A percentile compares a stretch with the other conserved stretches of the same genome.
phyloP scores from a whole-genome alignment of 2,113 vertebrate genomes.

The Arvicanthis niloticus region DNA sequence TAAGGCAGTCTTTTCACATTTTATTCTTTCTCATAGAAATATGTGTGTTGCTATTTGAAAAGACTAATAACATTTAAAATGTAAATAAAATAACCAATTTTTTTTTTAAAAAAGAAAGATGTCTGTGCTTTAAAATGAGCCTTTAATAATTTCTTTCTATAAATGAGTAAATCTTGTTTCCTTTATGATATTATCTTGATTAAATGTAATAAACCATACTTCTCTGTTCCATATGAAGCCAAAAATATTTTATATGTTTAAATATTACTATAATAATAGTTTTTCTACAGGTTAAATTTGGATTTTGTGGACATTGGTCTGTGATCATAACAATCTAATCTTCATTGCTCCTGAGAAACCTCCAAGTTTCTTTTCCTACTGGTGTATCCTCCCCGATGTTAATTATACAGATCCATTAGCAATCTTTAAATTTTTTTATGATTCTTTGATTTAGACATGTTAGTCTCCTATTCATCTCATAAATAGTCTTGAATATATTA shows the following conservation, averaged over 20 bases:
- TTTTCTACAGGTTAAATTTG: conserved; percentile 13
- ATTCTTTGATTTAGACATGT: conserved; percentile 66
- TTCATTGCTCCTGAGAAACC: conserved; percentile 57
- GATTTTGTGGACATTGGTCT: background rate
- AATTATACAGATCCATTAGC: conserved; percentile 60
- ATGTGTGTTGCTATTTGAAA: background rate
- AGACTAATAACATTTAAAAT: background rate
- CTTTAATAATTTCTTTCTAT: conserved; percentile 49
- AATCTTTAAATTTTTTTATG: conserved; percentile 59
- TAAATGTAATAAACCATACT: background rate
- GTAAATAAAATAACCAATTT: no score
- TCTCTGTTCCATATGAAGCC: background rate
- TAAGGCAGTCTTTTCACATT: background rate
- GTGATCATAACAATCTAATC: conserved; percentile 53
- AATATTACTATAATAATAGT: conserved; percentile 35
- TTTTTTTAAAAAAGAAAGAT: background rate
- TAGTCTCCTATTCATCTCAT: conserved; percentile 55
- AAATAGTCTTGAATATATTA: conserved; percentile 67
- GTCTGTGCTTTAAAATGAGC: background rate
- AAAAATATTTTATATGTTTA: conserved; percentile 40
- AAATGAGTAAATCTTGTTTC: background rate
- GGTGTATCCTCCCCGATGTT: background rate
- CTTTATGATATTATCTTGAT: conserved; percentile 4
- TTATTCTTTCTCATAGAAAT: background rate
- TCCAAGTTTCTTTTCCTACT: background rate